A percentile compares a stretch with the other conserved stretches of the same genome.
phyloP scores from a whole-genome alignment of 1,140 invertebrate genomes.

The Colletes gigas region DNA sequence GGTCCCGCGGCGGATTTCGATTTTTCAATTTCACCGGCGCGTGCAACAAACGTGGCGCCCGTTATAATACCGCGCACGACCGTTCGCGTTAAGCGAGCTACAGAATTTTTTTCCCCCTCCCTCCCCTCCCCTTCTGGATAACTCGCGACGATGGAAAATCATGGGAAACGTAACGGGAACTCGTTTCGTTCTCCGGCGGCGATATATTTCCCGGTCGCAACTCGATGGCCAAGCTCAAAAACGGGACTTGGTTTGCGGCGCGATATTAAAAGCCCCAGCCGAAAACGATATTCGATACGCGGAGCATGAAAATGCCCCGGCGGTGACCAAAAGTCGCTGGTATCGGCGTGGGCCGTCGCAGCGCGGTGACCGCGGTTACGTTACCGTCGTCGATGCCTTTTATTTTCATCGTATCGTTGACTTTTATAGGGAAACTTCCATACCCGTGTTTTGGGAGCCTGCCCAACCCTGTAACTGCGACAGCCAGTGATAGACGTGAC shows the following conservation, averaged over 20 bases:
- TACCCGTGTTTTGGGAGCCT: constrained; percentile 56
- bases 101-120: background rate
- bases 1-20: background rate
- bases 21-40: constrained; percentile 29
- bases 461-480: constrained; percentile 56
- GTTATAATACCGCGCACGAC: background rate
- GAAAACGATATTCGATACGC: constrained; percentile 27
- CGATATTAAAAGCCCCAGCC: constrained; percentile 35
- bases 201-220: constrained; percentile 9
- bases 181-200: background rate
- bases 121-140: background rate
- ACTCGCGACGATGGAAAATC: constrained; percentile 21
- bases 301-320: constrained; percentile 17
- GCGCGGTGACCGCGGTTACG: constrained; percentile 47
- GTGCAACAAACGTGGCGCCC: background rate
- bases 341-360: constrained; percentile 55
- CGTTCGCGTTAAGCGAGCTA: background rate
- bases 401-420: constrained; percentile 70
- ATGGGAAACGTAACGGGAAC: constrained; percentile 9
- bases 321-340: constrained; percentile 50
- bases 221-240: constrained; percentile 2
- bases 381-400: constrained; percentile 65
- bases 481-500: constrained; percentile 44
- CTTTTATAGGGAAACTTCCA: constrained; percentile 76
- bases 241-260: background rate